Conservation (phyloP, 1,140 invertebrate genomes). For the Cotesia typhae region DNA sequence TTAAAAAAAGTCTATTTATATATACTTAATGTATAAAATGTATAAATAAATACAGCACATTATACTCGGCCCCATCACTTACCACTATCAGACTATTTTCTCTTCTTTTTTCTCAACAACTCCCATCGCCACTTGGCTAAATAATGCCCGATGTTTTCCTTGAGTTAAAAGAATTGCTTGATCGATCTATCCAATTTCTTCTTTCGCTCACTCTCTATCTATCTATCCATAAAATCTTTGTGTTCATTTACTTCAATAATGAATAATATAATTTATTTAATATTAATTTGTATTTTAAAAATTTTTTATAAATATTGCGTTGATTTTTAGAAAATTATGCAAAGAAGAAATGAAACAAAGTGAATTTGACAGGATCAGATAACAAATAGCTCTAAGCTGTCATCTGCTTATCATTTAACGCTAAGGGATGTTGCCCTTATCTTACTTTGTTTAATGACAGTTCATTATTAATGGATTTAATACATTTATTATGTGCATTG, state of each 20-base stretch:
- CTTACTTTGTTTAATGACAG: constrained; percentile 22
- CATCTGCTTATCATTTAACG: background rate
- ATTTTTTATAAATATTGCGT: too few relatives aligned
- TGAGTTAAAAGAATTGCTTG: constrained; percentile 35
- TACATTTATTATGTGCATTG: too few relatives aligned
- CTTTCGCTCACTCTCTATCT: background rate
- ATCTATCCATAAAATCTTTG: background rate
- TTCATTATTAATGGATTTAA: background rate
- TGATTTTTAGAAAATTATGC: too few relatives aligned
- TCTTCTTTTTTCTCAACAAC: constrained; percentile 12
- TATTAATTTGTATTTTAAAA: too few relatives aligned
- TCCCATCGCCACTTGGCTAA: constrained; percentile 46
- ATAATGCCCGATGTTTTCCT: constrained; percentile 51
- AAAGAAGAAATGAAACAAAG: too few relatives aligned
- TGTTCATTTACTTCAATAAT: too few relatives aligned
- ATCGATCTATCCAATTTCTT: background rate
- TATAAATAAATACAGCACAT: constrained; percentile 64
- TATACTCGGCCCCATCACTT: constrained; percentile 60
- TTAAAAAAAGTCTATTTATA: background rate
- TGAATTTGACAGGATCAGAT: too few relatives aligned
- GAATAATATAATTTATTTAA: too few relatives aligned
- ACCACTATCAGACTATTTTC: constrained; percentile 53
- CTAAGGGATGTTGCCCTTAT: background rate
- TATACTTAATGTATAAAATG: constrained; percentile 27
- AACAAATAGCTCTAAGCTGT: too few relatives aligned